Base-by-base conservation (phyloP, 2,888 invertebrate genomes). In the Eupeodes luniger region DNA sequence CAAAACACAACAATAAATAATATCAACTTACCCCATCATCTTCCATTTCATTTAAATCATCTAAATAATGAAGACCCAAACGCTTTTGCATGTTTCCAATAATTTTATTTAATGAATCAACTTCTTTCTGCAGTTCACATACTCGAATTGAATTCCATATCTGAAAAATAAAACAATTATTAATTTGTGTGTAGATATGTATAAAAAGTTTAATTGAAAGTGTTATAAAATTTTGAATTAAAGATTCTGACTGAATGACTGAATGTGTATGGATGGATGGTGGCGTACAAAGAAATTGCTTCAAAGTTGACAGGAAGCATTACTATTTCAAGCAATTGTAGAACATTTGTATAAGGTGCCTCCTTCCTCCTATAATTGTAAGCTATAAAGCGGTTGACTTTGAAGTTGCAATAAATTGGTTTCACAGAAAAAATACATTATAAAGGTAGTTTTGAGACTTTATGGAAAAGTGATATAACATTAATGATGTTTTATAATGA, bases 21-120 rank as follows among this genome's bases (percentile, higher is more conserved):
- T 11, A 12, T 66, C 34, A 2, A 84, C 91, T 92, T 90, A 93
- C 94, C 91, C 92, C 92, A 82, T 92, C 92, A 82, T 92, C 92
- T 90, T 93, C 92, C 75, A 93, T 92, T 76, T 93, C 92, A 47
- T 89, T 91, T n/a, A 93, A 82, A 36, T 93, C 93, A 57, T 94
- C 93, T 85, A 93, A 90, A 89, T 93, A 92, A 79, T 92, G 90
- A 3, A 93, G 90, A 81, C 93, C 93, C 90, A 94, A 85, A 34
- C 92, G 92, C 78, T 91, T 91, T 70, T 92, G 92, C 90, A 94
- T 91, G 69, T 87, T 91, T 14, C 91, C 92, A 64, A 94, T 90
- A 51, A 92, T 90, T 44, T 90, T 90, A 49, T 91, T 91, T 66
- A 94, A 89, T 12, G 89, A 85, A 34, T 90, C 89, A n/a, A 93